Base-by-base conservation (phyloP, 1,140 invertebrate species). In the Prorops nasuta region DNA sequence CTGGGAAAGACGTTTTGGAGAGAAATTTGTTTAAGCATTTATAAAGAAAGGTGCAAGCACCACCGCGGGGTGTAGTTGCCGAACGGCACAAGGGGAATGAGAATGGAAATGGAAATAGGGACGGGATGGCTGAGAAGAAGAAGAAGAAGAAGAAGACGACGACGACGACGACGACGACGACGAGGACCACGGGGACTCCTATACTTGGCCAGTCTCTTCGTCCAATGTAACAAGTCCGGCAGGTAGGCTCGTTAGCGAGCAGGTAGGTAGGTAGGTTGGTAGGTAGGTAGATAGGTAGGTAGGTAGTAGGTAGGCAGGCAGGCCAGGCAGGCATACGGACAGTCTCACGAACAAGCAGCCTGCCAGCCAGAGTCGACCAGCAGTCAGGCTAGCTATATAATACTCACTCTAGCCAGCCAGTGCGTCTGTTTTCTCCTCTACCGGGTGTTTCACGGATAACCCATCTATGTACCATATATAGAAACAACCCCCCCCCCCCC, bases 211-310 rank as follows among this genome's bases (percentile, higher is more conserved):
- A 56, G 51, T 48, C 61, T 68, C 54, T 58, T 51, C 57, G 62
- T n/a, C n/a, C n/a, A 67, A 73, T 71, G 60, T 61, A 72, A 74
- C 68, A 71, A 74, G 68, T 69, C 67, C 66, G 69, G 69, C 71
- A 76, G 71, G 72, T 74, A 76, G 70, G 67, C 72, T 75, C 70
- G 72, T 75, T 76, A 75, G 72, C 69, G 65, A 71, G 63, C 69
- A 76, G 72, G 73, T 74, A 76, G 69, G 59, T 66, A 67, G 69
- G 60, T 61, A 64, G 63, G n/a, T n/a, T n/a, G n/a, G n/a, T n/a
- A n/a, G n/a, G n/a, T n/a, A n/a, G n/a, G n/a, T n/a, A n/a, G n/a
- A n/a, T n/a, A n/a, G n/a, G n/a, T n/a, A n/a, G n/a, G n/a, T n/a
- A n/a, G n/a, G n/a, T n/a, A n/a, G n/a, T n/a, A n/a, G n/a, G n/a